Conservation (phyloP, 2,888 invertebrate species). For the Meiosimyza platycephala region DNA sequence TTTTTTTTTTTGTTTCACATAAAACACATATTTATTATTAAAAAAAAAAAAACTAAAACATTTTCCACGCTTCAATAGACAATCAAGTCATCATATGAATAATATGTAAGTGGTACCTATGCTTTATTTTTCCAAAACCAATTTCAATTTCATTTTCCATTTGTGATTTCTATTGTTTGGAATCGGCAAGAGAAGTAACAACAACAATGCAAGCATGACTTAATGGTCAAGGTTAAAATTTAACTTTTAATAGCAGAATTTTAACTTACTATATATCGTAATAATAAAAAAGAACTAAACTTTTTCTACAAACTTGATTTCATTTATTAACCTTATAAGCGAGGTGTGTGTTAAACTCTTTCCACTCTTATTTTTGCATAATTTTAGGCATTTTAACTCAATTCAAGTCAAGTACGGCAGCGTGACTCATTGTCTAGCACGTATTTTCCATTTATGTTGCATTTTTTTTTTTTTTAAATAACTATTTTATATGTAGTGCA, state of each 20-base stretch:
- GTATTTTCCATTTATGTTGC: not conserved
- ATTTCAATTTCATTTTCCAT: slow-evolving; percentile 15
- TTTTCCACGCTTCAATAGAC: slow-evolving; percentile 23
- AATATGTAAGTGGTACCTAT: not conserved
- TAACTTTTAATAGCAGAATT: not conserved
- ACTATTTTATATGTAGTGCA: not conserved
- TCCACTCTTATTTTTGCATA: slow-evolving; percentile 3
- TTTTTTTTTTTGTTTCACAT: too few relatives aligned
- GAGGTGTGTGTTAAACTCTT: not conserved
- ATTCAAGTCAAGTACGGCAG: not conserved
- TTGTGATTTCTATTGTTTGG: slow-evolving; percentile 1
- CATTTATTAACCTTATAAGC: slow-evolving; percentile 14
- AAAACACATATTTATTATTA: too few relatives aligned
- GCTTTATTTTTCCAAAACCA: slow-evolving; percentile 10
- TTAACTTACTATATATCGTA: not conserved
- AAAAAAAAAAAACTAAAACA: not conserved
- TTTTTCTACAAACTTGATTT: not conserved
- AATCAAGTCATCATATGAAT: slow-evolving; percentile 11
- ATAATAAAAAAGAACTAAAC: too few relatives aligned
- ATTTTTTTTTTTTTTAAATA: not conserved
- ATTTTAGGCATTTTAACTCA: slow-evolving; percentile 5
- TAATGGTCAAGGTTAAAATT: slow-evolving; percentile 15
- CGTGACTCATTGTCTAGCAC: too few relatives aligned
- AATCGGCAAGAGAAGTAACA: too few relatives aligned
- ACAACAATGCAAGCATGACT: slow-evolving; percentile 3